A percentile compares a stretch with the other conserved stretches of the same genome.
phyloP scores from a whole-genome alignment of 2,888 invertebrate species.

The Seira sanloemensis region DNA sequence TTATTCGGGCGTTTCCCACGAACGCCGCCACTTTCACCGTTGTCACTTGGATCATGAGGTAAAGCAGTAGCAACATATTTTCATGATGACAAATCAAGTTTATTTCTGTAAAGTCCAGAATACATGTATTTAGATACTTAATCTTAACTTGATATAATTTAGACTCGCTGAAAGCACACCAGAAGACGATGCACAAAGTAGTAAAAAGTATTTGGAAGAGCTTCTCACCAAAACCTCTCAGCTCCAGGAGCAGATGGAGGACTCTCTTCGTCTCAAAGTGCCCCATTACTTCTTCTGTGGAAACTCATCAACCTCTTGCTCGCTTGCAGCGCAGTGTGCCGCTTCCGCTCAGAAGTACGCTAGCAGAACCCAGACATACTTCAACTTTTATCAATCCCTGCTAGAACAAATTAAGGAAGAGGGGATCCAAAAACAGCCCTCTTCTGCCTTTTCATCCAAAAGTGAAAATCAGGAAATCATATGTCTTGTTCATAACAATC shows the following conservation, averaged over 20 bases:
- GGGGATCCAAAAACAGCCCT: not conserved
- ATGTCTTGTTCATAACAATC: not conserved
- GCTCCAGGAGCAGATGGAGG: slow-evolving; percentile 60
- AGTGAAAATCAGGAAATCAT: not conserved
- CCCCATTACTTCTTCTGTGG: slow-evolving; percentile 54
- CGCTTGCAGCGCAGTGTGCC: slow-evolving; percentile 52
- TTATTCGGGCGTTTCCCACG: slow-evolving; percentile 92
- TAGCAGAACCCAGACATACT: slow-evolving; percentile 40
- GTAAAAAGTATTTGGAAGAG: slow-evolving; percentile 57
- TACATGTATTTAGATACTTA: no score
- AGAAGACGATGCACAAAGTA: slow-evolving; percentile 38
- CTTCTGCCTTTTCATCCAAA: not conserved
- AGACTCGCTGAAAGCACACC: slow-evolving; percentile 57
- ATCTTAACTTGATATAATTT: not conserved
- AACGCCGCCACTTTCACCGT: slow-evolving; percentile 95
- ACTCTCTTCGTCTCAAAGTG: slow-evolving; percentile 54
- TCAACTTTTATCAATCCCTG: slow-evolving; percentile 58
- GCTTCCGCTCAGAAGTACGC: slow-evolving; percentile 40
- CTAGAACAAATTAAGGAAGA: slow-evolving; percentile 20
- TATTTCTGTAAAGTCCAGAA: no score
- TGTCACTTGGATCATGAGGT: slow-evolving; percentile 86
- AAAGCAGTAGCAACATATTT: not conserved
- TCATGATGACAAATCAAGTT: not conserved
- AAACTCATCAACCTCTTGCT: slow-evolving; percentile 40
- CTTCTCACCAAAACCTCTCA: slow-evolving; percentile 46